Evolutionary conservation across 2,888 invertebrate species (phyloP), one percentile per base, ranked within the genome.

Genomic region (Mallateleia sp.): DNA sequence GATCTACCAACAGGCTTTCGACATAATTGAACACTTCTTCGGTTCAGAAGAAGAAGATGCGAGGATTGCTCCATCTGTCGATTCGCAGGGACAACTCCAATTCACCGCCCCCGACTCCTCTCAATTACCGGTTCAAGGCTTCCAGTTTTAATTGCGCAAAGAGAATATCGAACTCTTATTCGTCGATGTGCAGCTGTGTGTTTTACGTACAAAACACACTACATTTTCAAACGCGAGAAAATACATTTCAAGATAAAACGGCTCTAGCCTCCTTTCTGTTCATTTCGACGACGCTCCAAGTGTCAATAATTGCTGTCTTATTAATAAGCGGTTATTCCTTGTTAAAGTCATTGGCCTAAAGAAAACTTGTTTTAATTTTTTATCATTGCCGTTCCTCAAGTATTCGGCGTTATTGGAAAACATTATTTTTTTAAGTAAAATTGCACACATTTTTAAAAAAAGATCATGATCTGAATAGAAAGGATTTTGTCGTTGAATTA

Each of bases 21-120:
- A 99, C 95, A 99, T 99, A 91, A 99, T 99, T 92, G 99, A 99
- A 95, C 97, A 97, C 94, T 99, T 98, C 96, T 99, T 99, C 95
- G 98, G 98, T 20, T 97, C 98, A n/a, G 98, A 98, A 93, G 98
- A 98, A 93, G 98, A 98, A 91, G 98, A 98, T 92, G 95, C 97
- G 0, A 96, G 97, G 69, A 96, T 98, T 11, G 98, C 98, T 42
- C 99, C 98, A 0, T 96, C 96, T 14, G 97, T 97, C 25, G 97
- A 98, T 85, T 96, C 97, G 5, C 97, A 98, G 94, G 98, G 97
- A 93, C 96, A 97, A 91, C 96, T 97, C 92, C 95, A 96, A 87
- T 96, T 96, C 85, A 94, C 93, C 64, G 80, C 93, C 62, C 90
- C 94, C 11, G 95, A 95, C 66, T 91, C 94, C 58, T 90, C 94